These are phyloP conservation scores for Troides aeacus DNA, from an alignment of 2,888 invertebrate genomes.

Conservation along the genomic window DNA sequence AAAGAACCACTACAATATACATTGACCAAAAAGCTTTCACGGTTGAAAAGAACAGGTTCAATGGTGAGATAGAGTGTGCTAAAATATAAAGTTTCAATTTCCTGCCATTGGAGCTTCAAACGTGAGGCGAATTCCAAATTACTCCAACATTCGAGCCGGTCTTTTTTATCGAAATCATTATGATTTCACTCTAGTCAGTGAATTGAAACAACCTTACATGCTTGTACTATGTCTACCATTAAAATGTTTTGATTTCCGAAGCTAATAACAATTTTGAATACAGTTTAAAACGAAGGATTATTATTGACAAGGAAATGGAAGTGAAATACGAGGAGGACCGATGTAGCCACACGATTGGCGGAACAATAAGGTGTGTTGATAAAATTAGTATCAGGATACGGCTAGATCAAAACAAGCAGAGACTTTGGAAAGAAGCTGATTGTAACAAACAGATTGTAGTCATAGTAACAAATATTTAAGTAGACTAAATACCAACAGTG, in stretches of 20 bases:
- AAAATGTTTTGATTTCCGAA: neutral
- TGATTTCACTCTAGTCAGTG: constrained; percentile 6
- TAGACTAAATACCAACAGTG: no score
- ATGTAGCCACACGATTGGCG: no score
- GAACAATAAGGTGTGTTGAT: no score
- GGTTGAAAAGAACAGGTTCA: constrained; percentile 18
- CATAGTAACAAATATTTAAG: no score
- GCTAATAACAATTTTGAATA: neutral
- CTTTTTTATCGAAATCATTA: constrained; percentile 19
- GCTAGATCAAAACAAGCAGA: no score
- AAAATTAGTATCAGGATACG: no score
- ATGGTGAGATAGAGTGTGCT: constrained; percentile 70
- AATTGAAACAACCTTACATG: neutral
- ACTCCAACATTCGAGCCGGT: constrained; percentile 19
- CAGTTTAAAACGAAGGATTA: neutral
- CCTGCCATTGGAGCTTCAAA: constrained; percentile 48
- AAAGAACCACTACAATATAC: neutral
- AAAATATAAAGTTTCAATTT: constrained; percentile 79
- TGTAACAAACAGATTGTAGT: no score
- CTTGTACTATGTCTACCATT: neutral
- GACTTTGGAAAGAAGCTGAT: no score
- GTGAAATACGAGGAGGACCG: no score
- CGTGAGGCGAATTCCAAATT: constrained; percentile 53
- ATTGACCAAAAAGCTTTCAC: constrained; percentile 7
- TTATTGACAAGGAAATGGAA: no score